A percentile compares a stretch with the other conserved stretches of the same genome.
Evolutionary conservation across 64 coral and sea anemone species (phyloP).

Genomic region (Actinia equina): DNA sequence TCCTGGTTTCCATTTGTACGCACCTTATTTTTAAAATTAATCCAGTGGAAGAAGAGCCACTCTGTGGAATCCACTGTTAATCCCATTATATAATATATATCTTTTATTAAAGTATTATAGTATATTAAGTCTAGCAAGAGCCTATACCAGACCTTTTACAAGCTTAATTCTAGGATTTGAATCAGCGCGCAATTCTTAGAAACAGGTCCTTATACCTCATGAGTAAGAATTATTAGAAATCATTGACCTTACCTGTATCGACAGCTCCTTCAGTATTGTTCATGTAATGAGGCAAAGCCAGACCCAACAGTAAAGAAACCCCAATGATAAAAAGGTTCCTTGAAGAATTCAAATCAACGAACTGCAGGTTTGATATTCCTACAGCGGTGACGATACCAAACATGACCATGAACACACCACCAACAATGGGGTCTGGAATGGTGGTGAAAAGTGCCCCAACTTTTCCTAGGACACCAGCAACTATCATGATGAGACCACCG

Average conservation of each 20-base stretch:
- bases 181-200: too few species aligned
- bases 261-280: slow-evolving; percentile 20
- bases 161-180: too few species aligned
- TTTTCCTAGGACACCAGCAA: slow-evolving; percentile 43
- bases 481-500: slow-evolving; percentile 35
- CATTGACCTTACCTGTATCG: slow-evolving; percentile 15
- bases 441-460: slow-evolving; percentile 49
- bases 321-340: slow-evolving; percentile 63
- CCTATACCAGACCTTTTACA: too few species aligned
- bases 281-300: slow-evolving; percentile 50
- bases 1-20: too few species aligned
- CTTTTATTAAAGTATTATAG: too few species aligned
- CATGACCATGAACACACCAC: slow-evolving; percentile 61
- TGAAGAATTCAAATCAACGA: slow-evolving; percentile 57
- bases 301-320: slow-evolving; percentile 41
- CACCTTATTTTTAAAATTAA: too few species aligned
- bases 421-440: slow-evolving; percentile 60
- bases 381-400: slow-evolving; percentile 54
- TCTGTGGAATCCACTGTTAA: too few species aligned
- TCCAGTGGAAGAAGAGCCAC: too few species aligned
- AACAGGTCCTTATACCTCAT: too few species aligned
- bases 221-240: too few species aligned
- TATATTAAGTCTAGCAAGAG: too few species aligned
- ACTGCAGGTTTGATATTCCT: slow-evolving; percentile 57
- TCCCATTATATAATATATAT: too few species aligned